Evolutionary conservation across 2,888 invertebrate genomes (phyloP), one percentile per base, ranked within the genome.

Genomic region (Agrypnus murinus): DNA sequence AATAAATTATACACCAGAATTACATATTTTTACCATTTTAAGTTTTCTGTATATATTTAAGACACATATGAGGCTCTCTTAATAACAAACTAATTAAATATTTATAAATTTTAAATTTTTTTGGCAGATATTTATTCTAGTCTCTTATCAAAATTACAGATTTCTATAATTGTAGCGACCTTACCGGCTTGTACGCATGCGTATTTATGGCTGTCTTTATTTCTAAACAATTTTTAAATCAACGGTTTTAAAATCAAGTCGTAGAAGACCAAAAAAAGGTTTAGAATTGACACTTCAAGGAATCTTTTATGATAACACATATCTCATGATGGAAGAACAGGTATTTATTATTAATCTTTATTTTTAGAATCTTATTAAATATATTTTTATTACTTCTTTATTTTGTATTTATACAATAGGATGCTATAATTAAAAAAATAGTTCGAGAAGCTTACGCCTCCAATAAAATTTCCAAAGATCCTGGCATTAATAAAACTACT

Each of bases 271-370:
- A 25, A 15, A 48, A 62, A 48, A 62, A 38, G 43, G 19, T n/a
- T 53, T 45, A 25, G 17, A 46, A 7, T 14, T 45, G 59, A 67
- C 60, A 40, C 7, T 67, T 46, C 19, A 10, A 14, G 6, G 19
- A 7, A 12, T 6, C 25, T 43, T 40, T 58, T n/a, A 43, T 25
- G 19, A 25, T 4, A 5, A 43, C 12, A 14, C 25, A 9, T 32
- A 31, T 12, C 12, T 38, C 8, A 25, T 5, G 45, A 68, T 68
- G 68, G 68, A 60, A 17, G 62, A 62, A 55, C 68, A 68, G 68
- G 68, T 68, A 66, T 48, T 50, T 25, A 15, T 8, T 19, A 34
- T n/a, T 4, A 7, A 4, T 14, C 46, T 45, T 15, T 31, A 5
- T n/a, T n/a, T n/a, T n/a, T n/a, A 5, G 31, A n/a, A 62, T n/a